A percentile compares a stretch with the other conserved stretches of the same genome.
Conservation (phyloP, 2,113 vertebrate species). For the human (Homo sapiens) region DNA sequence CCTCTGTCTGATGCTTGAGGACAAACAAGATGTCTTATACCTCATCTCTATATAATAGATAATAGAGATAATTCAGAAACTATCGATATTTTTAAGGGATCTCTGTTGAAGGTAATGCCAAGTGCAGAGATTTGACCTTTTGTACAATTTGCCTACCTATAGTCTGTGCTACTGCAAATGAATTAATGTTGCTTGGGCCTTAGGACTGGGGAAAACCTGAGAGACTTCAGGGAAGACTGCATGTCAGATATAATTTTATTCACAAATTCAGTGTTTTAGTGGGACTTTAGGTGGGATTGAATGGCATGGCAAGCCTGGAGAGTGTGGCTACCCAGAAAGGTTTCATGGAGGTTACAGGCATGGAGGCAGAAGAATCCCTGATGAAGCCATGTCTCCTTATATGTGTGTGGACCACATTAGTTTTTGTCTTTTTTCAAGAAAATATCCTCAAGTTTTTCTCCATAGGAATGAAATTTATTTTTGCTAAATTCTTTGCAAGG, state of each 20-base stretch:
- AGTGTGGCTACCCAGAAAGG: background rate
- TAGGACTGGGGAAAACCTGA: background rate
- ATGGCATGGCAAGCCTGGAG: background rate
- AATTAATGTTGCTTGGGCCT: background rate
- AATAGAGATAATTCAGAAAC: background rate
- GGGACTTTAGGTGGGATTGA: background rate
- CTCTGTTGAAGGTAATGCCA: background rate
- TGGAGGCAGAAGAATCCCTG: background rate
- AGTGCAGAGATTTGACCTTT: background rate
- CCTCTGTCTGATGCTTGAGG: background rate
- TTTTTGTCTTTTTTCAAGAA: slow-evolving; percentile 5
- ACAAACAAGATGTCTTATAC: background rate
- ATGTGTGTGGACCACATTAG: background rate
- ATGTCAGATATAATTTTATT: background rate
- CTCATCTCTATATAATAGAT: background rate
- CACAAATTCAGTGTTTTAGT: background rate
- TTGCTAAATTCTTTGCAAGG: background rate
- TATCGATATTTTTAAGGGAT: background rate
- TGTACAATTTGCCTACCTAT: background rate
- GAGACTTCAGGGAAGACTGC: background rate
- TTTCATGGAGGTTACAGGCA: background rate
- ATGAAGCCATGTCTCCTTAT: background rate
- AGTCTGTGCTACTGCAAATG: background rate
- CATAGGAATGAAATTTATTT: slow-evolving; percentile 7
- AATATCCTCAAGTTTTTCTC: slow-evolving; percentile 1